Evolutionary conservation across 2,888 invertebrate genomes (phyloP).

Genomic region (Leptinotarsa rubiginosa): DNA sequence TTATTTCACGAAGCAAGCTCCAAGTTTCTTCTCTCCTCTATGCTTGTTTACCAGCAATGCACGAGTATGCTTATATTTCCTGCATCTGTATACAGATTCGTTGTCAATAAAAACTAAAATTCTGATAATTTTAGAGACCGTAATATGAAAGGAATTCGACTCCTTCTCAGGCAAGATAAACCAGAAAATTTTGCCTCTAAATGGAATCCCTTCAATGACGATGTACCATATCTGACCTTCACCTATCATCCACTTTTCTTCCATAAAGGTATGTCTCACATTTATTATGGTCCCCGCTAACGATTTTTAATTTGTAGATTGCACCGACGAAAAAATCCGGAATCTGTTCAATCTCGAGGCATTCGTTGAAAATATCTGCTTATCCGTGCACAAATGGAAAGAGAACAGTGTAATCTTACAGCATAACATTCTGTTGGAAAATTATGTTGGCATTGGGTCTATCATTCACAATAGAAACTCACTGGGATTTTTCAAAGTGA

Average conservation of each 20-base stretch:
- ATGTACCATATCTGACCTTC: conserved; percentile 83
- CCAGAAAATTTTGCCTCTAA: conserved; percentile 76
- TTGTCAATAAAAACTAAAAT: neutral
- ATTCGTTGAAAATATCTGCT: conserved; percentile 71
- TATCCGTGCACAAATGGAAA: conserved; percentile 69
- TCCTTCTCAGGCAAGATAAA: conserved; percentile 83
- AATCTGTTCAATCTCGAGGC: conserved; percentile 72
- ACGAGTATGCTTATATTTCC: neutral
- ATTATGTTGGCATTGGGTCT: conserved; percentile 83
- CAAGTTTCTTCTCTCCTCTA: neutral
- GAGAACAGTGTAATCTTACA: conserved; percentile 68
- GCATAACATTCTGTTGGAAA: conserved; percentile 80
- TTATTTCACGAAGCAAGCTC: conserved; percentile 1
- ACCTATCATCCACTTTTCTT: conserved; percentile 84
- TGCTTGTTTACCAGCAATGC: conserved; percentile 9
- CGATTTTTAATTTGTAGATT: conserved; percentile 53
- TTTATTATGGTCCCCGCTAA: neutral
- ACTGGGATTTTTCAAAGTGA: conserved; percentile 87
- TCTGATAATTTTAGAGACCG: conserved; percentile 70
- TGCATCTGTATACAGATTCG: too few relatives aligned
- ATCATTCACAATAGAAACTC: conserved; percentile 85
- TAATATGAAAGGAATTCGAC: conserved; percentile 78
- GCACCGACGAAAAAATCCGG: conserved; percentile 56
- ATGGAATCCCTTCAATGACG: conserved; percentile 87
- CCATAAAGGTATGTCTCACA: conserved; percentile 72